phyloP scores from a whole-genome alignment of 1,140 invertebrate genomes.

The Macrosteles quadrilineatus region DNA sequence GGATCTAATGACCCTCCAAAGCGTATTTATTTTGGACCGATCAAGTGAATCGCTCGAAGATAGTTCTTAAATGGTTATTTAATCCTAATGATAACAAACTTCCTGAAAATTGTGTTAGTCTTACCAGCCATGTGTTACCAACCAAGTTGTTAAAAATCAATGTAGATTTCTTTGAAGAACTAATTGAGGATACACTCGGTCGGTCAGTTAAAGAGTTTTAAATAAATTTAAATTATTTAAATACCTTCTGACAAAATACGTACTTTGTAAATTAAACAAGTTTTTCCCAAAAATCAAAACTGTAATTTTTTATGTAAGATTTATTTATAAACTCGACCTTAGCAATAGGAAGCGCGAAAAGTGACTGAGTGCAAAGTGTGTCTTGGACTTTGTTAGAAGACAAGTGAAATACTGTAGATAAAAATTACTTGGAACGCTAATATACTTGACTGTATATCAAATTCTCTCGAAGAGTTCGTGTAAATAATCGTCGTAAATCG shows the following conservation, averaged over 20 bases:
- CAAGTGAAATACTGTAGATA: not conserved
- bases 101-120: not conserved
- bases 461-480: not conserved
- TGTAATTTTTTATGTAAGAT: not conserved
- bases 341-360: too few species aligned
- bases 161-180: not conserved
- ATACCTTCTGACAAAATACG: conserved; percentile 13
- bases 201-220: not conserved
- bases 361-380: too few species aligned
- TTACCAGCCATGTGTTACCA: conserved; percentile 16
- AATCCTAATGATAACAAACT: not conserved
- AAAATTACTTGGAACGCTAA: not conserved
- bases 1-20: conserved; percentile 51
- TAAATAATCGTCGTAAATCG: conserved; percentile 19
- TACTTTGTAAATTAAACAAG: not conserved
- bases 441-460: not conserved
- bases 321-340: not conserved
- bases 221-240: conserved; percentile 12
- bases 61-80: not conserved
- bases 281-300: conserved; percentile 6
- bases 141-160: conserved; percentile 1
- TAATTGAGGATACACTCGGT: not conserved
- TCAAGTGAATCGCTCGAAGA: too few species aligned
- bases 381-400: too few species aligned
- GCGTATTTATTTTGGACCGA: conserved; percentile 15